phyloP scores from a whole-genome alignment of 1,140 invertebrate species.

The Sipha flava region DNA sequence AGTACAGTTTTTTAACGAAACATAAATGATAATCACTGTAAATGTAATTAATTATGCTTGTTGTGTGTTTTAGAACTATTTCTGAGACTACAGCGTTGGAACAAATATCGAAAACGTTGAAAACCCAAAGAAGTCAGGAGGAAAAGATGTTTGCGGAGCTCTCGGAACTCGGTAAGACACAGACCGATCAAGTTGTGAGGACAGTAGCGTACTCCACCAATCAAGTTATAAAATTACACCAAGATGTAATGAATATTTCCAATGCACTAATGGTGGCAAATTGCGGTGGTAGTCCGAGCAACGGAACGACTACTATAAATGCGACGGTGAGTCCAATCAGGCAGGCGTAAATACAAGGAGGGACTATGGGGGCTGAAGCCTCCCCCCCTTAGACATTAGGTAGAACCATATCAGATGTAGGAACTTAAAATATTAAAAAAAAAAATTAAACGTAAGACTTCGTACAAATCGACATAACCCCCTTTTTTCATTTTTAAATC shows the following conservation, averaged over 20 bases:
- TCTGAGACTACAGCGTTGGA: not conserved
- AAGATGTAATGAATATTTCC: not conserved
- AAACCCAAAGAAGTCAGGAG: not conserved
- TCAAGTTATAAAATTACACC: not conserved
- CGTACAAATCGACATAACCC: no score
- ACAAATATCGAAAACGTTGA: not conserved
- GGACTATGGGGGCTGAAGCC: no score
- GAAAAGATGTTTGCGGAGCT: constrained; percentile 1
- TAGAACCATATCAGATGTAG: no score
- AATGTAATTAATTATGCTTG: no score
- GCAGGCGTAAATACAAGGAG: no score
- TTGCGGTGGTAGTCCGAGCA: no score
- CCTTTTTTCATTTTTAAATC: no score
- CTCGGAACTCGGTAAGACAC: not conserved
- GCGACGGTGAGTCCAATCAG: not conserved
- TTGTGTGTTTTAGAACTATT: not conserved
- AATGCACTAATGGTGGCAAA: not conserved
- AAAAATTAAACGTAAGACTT: no score
- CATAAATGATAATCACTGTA: no score
- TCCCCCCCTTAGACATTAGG: no score
- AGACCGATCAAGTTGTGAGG: not conserved
- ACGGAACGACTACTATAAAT: not conserved
- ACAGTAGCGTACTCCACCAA: constrained; percentile 19
- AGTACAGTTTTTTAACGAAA: no score
- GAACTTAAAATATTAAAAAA: no score